Evolutionary conservation across 2,797 vertebrate species (phyloP).

Genomic region (Oreochromis grahami): DNA sequence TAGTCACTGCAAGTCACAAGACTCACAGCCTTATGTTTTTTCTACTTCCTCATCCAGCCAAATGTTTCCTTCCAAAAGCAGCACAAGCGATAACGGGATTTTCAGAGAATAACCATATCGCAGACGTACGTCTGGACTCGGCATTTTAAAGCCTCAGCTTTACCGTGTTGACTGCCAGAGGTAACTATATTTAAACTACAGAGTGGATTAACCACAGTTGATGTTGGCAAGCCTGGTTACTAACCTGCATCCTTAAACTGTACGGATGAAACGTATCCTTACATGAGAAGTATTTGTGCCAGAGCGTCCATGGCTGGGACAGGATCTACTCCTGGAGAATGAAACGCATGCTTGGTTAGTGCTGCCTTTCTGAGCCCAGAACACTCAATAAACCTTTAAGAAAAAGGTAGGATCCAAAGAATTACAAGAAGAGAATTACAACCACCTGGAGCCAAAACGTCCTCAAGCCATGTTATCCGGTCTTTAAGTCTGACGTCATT

Average conservation of each 20-base stretch:
- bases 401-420: not conserved
- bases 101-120: not conserved
- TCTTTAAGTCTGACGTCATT: not conserved
- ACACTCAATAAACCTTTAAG: not conserved
- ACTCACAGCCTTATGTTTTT: not conserved
- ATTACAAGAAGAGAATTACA: not conserved
- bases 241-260: not conserved
- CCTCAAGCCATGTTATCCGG: not conserved
- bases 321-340: not conserved
- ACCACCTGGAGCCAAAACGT: not conserved
- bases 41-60: not conserved
- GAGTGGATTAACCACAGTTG: not conserved
- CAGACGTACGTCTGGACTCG: not conserved
- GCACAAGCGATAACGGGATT: not conserved
- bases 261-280: rapidly evolving
- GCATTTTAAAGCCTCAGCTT: not conserved
- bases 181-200: not conserved
- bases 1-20: not conserved
- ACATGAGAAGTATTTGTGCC: not conserved
- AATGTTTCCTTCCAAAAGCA: not conserved
- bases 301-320: not conserved
- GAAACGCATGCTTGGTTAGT: not conserved
- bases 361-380: not conserved
- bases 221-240: not conserved
- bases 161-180: not conserved